phyloP scores from a whole-genome alignment of 2,113 vertebrate genomes.

The Mellivora capensis region DNA sequence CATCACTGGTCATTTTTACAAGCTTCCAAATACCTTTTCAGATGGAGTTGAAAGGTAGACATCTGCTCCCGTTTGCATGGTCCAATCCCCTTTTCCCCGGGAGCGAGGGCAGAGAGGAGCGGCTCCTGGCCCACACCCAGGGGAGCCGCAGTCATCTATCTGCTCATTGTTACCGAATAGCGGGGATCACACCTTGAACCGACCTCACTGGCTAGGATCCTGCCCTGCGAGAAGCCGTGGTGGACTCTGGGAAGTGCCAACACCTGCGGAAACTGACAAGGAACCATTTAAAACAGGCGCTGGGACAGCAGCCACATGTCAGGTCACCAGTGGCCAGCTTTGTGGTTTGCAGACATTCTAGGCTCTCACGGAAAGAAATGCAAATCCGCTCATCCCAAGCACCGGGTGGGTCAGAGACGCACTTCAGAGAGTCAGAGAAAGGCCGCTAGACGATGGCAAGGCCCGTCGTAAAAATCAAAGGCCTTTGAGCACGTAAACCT shows the following conservation, averaged over 20 bases:
- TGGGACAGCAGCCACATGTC: too few relatives aligned
- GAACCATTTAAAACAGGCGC: not conserved
- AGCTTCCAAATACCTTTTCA: not conserved
- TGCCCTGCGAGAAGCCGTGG: not conserved
- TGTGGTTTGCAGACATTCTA: too few relatives aligned
- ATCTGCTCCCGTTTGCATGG: not conserved
- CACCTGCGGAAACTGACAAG: accelerated
- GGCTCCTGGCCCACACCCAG: not conserved
- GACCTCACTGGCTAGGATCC: not conserved
- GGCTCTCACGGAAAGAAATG: not conserved
- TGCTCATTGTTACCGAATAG: not conserved
- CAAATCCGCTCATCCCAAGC: too few relatives aligned
- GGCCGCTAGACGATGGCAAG: not conserved
- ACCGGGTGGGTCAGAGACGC: not conserved
- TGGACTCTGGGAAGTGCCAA: accelerated
- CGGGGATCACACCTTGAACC: not conserved
- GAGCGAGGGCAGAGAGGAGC: not conserved
- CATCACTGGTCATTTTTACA: not conserved
- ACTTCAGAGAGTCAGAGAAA: too few relatives aligned
- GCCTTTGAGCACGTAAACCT: accelerated
- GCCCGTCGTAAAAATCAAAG: not conserved
- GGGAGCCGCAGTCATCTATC: too few relatives aligned
- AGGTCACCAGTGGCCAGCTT: accelerated
- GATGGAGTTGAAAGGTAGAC: not conserved
- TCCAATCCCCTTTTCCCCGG: not conserved